A percentile compares a stretch with the other conserved stretches of the same genome.
Conservation (phyloP, 64 coral and sea anemone genomes). For the Cladopsammia gracilis region DNA sequence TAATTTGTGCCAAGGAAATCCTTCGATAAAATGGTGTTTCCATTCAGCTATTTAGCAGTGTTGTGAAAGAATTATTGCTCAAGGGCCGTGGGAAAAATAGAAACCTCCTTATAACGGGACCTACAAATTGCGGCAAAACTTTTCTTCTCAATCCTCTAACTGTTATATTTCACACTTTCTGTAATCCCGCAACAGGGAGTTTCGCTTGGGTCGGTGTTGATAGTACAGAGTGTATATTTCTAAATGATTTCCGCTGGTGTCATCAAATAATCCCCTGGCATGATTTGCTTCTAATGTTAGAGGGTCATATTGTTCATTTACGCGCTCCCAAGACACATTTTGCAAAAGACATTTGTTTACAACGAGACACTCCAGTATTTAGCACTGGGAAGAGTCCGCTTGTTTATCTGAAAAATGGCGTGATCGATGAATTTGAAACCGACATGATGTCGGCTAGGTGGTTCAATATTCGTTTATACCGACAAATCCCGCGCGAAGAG, state of each 20-base stretch:
- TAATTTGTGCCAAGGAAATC: too few species aligned
- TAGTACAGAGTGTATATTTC: conserved; percentile 41
- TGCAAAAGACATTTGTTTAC: conserved; percentile 5
- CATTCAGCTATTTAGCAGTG: background rate
- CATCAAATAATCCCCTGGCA: background rate
- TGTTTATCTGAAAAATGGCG: conserved; percentile 31
- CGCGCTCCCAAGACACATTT: conserved; percentile 41
- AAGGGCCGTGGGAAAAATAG: conserved; percentile 26
- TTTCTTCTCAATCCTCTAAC: conserved; percentile 52
- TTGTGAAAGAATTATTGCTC: background rate
- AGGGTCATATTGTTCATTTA: conserved; percentile 37
- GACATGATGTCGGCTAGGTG: conserved; percentile 56
- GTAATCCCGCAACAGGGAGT: conserved; percentile 33
- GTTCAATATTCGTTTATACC: background rate
- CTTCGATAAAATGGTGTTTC: conserved; percentile 1
- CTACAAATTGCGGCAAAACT: conserved; percentile 59
- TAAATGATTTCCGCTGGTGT: conserved; percentile 46
- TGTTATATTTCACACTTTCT: conserved; percentile 32
- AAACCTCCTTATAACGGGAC: conserved; percentile 33
- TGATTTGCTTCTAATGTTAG: conserved; percentile 22
- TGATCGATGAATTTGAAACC: conserved; percentile 31
- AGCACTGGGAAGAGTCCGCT: conserved; percentile 39
- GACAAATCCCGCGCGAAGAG: background rate
- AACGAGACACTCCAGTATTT: conserved; percentile 35
- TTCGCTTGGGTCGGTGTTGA: conserved; percentile 35